phyloP scores from a whole-genome alignment of 1,140 invertebrate genomes.

The Heterodera schachtii region DNA sequence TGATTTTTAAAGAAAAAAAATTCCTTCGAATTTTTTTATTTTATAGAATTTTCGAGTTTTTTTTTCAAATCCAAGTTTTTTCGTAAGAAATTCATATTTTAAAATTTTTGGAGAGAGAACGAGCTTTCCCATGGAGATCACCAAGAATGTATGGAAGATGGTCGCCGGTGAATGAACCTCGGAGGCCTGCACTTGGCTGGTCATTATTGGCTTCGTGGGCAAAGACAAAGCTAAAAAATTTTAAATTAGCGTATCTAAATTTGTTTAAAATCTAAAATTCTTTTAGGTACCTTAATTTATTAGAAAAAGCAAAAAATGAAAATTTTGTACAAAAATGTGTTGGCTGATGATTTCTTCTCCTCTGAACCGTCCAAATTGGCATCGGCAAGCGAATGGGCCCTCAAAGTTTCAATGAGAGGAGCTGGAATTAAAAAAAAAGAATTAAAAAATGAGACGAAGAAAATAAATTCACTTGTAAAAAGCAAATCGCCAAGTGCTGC shows the following conservation, averaged over 20 bases:
- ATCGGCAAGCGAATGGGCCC: conserved; percentile 77
- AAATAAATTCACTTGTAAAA: conserved; percentile 87
- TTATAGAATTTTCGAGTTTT: too few species aligned
- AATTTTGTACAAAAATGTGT: conserved; percentile 33
- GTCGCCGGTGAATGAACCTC: conserved; percentile 87
- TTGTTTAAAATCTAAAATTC: too few species aligned
- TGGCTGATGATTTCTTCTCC: conserved; percentile 31
- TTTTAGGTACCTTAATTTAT: neutral
- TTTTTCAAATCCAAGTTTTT: too few species aligned
- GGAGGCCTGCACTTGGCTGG: conserved; percentile 73
- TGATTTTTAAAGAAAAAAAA: too few species aligned
- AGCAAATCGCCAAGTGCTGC: conserved; percentile 85
- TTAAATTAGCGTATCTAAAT: too few species aligned
- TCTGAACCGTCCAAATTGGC: conserved; percentile 28
- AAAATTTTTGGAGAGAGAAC: too few species aligned
- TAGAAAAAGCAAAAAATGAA: neutral
- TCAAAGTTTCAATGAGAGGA: conserved; percentile 59
- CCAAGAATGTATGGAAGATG: conserved; percentile 90
- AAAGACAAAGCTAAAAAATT: conserved; percentile 58
- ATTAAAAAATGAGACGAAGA: conserved; percentile 74
- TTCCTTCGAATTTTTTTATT: too few species aligned
- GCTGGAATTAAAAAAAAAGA: conserved; percentile 68
- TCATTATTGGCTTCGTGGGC: conserved; percentile 74
- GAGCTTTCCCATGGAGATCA: neutral
- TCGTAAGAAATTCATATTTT: too few species aligned